Conservation (phyloP, 2,888 invertebrate species). For the Eupithecia inturbata region DNA sequence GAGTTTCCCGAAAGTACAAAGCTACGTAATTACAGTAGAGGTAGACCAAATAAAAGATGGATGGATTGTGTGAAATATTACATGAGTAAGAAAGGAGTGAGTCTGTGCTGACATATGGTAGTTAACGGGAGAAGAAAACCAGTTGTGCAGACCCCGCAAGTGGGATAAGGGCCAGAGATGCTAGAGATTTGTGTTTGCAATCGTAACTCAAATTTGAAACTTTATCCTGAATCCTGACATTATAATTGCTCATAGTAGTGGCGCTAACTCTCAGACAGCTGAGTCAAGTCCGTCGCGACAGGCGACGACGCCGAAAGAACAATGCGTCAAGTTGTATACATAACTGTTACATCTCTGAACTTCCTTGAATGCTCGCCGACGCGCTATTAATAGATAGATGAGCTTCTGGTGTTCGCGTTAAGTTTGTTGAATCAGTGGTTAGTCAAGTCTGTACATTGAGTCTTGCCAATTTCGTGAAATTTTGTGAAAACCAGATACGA, state of each 20-base stretch:
- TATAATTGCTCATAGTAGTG: conserved; percentile 18
- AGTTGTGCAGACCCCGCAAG: not conserved
- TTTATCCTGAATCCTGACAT: conserved; percentile 3
- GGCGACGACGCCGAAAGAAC: conserved; percentile 20
- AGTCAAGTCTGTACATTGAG: not conserved
- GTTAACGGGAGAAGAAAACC: not conserved
- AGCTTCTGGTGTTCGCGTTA: conserved; percentile 7
- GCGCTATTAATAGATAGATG: conserved; percentile 19
- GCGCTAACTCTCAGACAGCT: conserved; percentile 26
- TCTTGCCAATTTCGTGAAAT: not conserved
- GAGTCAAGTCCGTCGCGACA: conserved; percentile 31
- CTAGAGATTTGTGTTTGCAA: not conserved
- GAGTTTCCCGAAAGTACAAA: too few relatives aligned
- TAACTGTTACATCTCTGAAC: conserved; percentile 27
- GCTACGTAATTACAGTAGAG: not conserved
- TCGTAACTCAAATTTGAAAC: not conserved
- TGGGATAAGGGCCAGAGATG: not conserved
- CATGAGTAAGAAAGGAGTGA: not conserved
- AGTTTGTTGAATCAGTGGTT: conserved; percentile 5
- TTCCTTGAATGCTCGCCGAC: conserved; percentile 1
- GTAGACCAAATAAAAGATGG: not conserved
- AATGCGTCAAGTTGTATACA: conserved; percentile 25
- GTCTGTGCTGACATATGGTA: too few relatives aligned
- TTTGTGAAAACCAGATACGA: not conserved
- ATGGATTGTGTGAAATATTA: not conserved